Evolutionary conservation across 1,140 invertebrate genomes (phyloP).

Genomic region (Amyelois transitella): DNA sequence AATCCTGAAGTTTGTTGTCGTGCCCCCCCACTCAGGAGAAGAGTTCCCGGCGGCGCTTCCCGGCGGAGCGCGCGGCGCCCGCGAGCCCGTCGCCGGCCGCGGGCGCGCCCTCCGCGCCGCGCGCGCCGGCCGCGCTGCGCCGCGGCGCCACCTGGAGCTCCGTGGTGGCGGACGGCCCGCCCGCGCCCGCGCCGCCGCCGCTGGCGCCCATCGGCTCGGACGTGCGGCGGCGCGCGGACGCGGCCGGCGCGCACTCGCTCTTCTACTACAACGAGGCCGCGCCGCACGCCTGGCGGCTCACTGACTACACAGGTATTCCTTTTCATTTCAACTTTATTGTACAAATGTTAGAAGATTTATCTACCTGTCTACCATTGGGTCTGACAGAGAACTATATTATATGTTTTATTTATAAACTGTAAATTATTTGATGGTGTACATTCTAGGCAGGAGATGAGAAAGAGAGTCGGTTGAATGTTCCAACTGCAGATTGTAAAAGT

Average conservation of each 20-base stretch:
- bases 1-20: too few species aligned
- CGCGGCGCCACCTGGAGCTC: slow-evolving; percentile 10
- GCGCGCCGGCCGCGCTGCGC: slow-evolving; percentile 18
- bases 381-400: too few species aligned
- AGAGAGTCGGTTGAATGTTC: too few species aligned
- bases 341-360: too few species aligned
- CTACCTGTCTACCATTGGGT: too few species aligned
- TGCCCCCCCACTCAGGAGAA: too few species aligned
- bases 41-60: slow-evolving; percentile 8
- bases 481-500: too few species aligned
- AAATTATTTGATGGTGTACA: too few species aligned
- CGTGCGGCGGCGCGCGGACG: slow-evolving; percentile 27
- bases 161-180: slow-evolving; percentile 12
- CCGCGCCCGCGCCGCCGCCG: slow-evolving; percentile 26
- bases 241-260: slow-evolving; percentile 29
- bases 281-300: slow-evolving; percentile 73
- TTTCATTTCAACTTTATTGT: too few species aligned
- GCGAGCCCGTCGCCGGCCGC: not conserved
- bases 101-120: not conserved
- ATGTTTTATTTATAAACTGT: too few species aligned
- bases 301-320: not conserved
- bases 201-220: slow-evolving; percentile 24
- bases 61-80: not conserved
- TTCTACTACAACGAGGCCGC: slow-evolving; percentile 43
- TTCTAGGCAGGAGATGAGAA: too few species aligned